These are phyloP conservation scores for Homarus americanus DNA, from an alignment of 1,140 invertebrate genomes.

Conservation along the genomic window DNA sequence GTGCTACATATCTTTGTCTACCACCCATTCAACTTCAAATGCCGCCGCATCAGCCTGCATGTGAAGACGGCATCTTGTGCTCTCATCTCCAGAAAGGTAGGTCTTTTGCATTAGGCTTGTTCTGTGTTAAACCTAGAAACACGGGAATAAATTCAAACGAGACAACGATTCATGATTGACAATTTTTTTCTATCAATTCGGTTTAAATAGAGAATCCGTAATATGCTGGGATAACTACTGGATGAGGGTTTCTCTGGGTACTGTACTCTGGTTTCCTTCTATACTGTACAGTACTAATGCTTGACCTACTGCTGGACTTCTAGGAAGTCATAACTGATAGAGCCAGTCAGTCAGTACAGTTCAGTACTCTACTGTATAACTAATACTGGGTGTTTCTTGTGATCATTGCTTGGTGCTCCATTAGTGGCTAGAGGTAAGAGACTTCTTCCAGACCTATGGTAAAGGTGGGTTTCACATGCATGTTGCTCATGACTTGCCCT, in stretches of 20 bases:
- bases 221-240: too few relatives aligned
- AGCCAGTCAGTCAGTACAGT: too few relatives aligned
- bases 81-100: constrained; percentile 73
- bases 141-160: too few relatives aligned
- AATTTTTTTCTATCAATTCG: too few relatives aligned
- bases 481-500: not conserved
- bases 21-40: constrained; percentile 73
- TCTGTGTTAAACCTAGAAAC: not conserved
- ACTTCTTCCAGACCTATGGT: not conserved
- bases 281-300: too few relatives aligned
- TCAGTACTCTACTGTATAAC: too few relatives aligned
- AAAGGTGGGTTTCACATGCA: not conserved
- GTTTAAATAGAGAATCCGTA: too few relatives aligned
- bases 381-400: not conserved
- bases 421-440: not conserved
- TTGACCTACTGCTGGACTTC: too few relatives aligned
- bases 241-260: too few relatives aligned
- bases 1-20: constrained; percentile 74
- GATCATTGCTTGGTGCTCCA: not conserved
- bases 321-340: too few relatives aligned
- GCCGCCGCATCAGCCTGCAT: constrained; percentile 65
- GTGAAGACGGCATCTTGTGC: constrained; percentile 58
- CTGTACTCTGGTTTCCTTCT: too few relatives aligned
- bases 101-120: constrained; percentile 14
- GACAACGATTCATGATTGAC: too few relatives aligned